These are phyloP conservation scores for Arctopsyche grandis DNA, from an alignment of 1,140 invertebrate genomes.

Conservation along the genomic window DNA sequence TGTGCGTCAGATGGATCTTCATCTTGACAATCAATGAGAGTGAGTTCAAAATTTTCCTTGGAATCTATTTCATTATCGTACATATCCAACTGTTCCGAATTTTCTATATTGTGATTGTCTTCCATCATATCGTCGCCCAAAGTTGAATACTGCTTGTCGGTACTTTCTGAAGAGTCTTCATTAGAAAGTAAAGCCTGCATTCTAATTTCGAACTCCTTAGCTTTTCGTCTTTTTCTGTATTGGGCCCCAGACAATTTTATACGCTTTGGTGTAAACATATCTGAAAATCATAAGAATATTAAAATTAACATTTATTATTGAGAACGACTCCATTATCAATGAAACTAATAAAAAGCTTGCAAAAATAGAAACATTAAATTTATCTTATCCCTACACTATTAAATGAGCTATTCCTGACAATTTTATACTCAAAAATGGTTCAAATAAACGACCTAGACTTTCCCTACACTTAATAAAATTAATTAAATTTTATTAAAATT, in stretches of 20 bases:
- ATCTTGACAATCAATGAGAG: not conserved
- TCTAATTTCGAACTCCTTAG: not conserved
- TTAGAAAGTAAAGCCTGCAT: not conserved
- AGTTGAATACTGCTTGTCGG: not conserved
- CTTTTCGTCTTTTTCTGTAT: not conserved
- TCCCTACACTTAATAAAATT: no score
- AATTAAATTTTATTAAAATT: no score
- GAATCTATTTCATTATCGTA: not conserved
- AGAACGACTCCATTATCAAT: no score
- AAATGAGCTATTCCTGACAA: no score
- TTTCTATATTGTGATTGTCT: not conserved
- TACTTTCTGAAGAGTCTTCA: not conserved
- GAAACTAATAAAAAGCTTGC: no score
- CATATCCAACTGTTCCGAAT: not conserved
- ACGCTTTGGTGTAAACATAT: not conserved
- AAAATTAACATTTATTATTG: no score
- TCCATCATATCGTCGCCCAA: not conserved
- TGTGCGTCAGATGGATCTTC: not conserved
- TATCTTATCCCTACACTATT: no score
- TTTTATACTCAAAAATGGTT: no score
- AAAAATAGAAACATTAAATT: no score
- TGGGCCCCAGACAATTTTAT: not conserved
- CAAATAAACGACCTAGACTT: no score
- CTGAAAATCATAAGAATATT: not conserved
- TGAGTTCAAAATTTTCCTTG: not conserved